Base-by-base conservation (phyloP, 2,888 invertebrate genomes). In the Leucoma salicis region DNA sequence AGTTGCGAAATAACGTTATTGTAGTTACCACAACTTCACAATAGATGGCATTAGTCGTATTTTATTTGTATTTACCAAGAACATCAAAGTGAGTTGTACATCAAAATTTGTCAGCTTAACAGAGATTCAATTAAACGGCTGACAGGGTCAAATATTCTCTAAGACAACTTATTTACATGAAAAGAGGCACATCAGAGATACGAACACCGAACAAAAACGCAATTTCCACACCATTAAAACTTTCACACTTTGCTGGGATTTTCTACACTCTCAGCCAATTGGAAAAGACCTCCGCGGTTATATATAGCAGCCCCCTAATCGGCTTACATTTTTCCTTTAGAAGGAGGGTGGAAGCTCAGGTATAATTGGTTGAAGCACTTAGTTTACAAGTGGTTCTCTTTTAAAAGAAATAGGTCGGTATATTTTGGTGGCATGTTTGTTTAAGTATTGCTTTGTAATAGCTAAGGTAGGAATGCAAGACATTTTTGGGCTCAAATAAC, bases 141-240 rank as follows among this genome's bases (percentile, higher is more conserved):
- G 21, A 31, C 31, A 31, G 13, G 37, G 28, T 43, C 49, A 32
- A 47, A 36, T 52, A 58, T 49, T 54, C 59, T 50, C 29, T 40
- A 40, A 60, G 55, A 68, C 70, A 70, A 63, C 61, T 59, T 64
- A 74, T 75, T 70, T 72, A 67, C 70, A 67, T 69, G 64, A 57
- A 58, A 69, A 70, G 69, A 60, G 59, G 68, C 58, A 71, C 74
- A 78, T 77, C 72, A 58, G 65, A 66, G 74, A 74, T 71, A 71
- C 69, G 65, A 56, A 62, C 60, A 55, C 68, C 69, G 72, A 80
- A 79, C 79, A 78, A 79, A 81, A 80, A 79, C 77, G 73, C 76
- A 77, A 81, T 82, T 79, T 80, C 70, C 78, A 75, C 79, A 66
- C 77, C 79, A 78, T 81, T 81, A 80, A 78, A 82, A 80, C 70